A percentile compares a stretch with the other conserved stretches of the same genome.
phyloP scores from a whole-genome alignment of 2,888 invertebrate species.

The Heliconius cydno region DNA sequence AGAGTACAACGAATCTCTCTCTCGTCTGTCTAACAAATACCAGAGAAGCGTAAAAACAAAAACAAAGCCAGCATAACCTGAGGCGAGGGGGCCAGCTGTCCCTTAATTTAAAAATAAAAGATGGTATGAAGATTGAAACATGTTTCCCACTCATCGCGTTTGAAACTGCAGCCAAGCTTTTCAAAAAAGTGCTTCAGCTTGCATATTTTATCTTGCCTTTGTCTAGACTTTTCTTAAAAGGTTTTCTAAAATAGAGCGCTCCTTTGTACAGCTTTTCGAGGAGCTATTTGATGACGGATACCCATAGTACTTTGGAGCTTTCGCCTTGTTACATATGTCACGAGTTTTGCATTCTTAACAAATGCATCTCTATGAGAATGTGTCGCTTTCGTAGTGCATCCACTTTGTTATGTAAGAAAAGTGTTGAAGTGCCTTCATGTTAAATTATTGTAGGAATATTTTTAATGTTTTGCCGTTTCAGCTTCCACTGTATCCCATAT shows the following conservation, averaged over 20 bases:
- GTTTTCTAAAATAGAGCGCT: conserved; percentile 42
- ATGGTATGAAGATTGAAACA: conserved; percentile 23
- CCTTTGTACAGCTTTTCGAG: conserved; percentile 42
- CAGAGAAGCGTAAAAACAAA: background rate
- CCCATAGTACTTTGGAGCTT: conserved; percentile 34
- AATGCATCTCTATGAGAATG: conserved; percentile 12
- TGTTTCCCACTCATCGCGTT: conserved; percentile 37
- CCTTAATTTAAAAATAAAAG: conserved; percentile 10
- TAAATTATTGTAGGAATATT: background rate
- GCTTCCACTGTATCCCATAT: no score
- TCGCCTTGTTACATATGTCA: conserved; percentile 32
- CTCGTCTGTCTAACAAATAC: background rate
- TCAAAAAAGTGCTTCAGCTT: conserved; percentile 40
- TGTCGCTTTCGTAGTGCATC: background rate
- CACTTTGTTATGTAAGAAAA: background rate
- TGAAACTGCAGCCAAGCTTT: conserved; percentile 41
- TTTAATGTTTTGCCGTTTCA: background rate
- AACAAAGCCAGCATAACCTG: background rate
- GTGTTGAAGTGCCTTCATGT: background rate
- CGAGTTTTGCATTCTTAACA: conserved; percentile 13
- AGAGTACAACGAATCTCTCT: background rate
- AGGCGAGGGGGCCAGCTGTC: background rate
- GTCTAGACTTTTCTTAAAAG: conserved; percentile 47
- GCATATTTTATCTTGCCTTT: conserved; percentile 46
- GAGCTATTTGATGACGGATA: conserved; percentile 40